Evolutionary conservation across 1,140 invertebrate species (phyloP), one percentile per base, ranked within the genome.

Genomic region (Drosophila novamexicana): DNA sequence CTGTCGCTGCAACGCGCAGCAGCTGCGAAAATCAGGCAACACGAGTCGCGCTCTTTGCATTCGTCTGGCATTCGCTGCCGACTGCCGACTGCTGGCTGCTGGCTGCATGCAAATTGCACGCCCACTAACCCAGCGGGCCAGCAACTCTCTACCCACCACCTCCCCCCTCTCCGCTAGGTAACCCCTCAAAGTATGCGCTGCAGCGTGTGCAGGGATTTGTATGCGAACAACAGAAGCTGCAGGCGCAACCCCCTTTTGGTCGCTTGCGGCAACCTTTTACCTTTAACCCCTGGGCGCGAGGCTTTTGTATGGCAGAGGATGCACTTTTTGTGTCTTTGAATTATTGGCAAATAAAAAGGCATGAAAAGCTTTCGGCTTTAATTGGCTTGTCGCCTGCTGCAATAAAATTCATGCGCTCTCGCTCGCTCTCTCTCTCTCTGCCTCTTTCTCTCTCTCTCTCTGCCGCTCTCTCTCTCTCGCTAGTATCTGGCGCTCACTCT

Each of bases 331-430:
- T 61, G 68, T 71, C 77, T 62, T 29, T 71, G 68, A 78, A 63
- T 72, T 75, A 63, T 64, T 75, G 65, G 64, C 75, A 68, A 71
- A 77, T 65, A 76, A 78, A 76, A 80, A 79, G 67, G 67, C 65
- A 59, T 78, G 66, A 65, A 78, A 80, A 81, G 74, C 82, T 79
- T 88, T 82, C 67, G 47, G 65, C 67, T 64, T 81, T 73, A 86
- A 86, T 86, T 86, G 79, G 75, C 71, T 86, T 86, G 63, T 78
- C 69, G 70, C 54, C 32, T 18, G 61, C 59, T 42, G 18, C 54
- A 9, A 37, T 37, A 3, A 54, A 37, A 54, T 29, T 50, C n/a
- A n/a, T n/a, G 40, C 39, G 12, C 37, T n/a, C 12, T 39, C 39
- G 12, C 18, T 34, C 66, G n/a, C 56, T 9, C 37, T 7, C 40